Percentiles rank a stretch among this genome's conserved stretches.
Evolutionary conservation across 2,888 invertebrate species (phyloP).

Genomic region (Hoplodrina ambigua): DNA sequence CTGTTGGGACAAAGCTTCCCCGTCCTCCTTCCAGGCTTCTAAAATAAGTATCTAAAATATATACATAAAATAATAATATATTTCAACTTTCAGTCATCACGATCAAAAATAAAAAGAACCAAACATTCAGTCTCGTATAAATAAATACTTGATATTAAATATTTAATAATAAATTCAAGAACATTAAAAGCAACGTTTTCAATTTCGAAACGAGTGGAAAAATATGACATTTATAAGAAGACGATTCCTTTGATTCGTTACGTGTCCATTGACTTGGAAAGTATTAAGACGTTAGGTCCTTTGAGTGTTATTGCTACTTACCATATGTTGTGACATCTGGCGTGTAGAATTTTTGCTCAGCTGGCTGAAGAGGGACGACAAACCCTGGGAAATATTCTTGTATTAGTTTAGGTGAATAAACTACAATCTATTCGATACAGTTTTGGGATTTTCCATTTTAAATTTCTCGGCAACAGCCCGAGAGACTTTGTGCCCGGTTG

Average conservation of each 20-base stretch:
- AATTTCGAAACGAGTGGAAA: conserved; percentile 14
- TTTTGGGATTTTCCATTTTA: too few relatives aligned
- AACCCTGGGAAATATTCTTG: conserved; percentile 74
- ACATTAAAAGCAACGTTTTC: background rate
- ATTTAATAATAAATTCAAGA: background rate
- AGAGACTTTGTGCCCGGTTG: too few relatives aligned
- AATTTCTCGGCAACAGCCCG: too few relatives aligned
- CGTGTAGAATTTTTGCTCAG: conserved; percentile 87
- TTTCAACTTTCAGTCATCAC: too few relatives aligned
- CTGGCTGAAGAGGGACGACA: conserved; percentile 86
- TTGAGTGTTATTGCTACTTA: conserved; percentile 66
- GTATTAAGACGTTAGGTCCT: conserved; percentile 17
- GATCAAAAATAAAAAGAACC: background rate
- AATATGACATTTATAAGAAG: conserved; percentile 11
- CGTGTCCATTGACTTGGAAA: conserved; percentile 28
- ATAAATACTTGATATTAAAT: background rate
- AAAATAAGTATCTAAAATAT: too few relatives aligned
- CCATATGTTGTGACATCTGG: conserved; percentile 88
- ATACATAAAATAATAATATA: too few relatives aligned
- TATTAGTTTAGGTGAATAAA: conserved; percentile 21
- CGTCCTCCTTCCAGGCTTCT: too few relatives aligned
- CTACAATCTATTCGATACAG: background rate
- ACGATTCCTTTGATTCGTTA: conserved; percentile 24
- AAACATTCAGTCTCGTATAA: background rate
- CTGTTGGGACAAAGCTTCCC: background rate